Base-by-base conservation (phyloP, 2,797 vertebrate species). In the Lacerta bilineata region DNA sequence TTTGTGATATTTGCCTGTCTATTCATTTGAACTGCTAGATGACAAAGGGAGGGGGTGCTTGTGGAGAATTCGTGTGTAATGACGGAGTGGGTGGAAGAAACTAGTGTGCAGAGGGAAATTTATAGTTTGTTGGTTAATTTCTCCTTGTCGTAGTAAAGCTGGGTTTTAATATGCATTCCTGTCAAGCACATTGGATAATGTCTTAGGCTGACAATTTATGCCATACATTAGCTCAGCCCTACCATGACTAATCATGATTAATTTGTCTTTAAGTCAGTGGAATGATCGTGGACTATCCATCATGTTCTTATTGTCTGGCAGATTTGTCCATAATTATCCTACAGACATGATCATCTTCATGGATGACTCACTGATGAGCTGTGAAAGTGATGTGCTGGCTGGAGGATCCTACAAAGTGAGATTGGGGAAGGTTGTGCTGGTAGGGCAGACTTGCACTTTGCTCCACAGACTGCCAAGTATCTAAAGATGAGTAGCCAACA, bases 201-300 rank as follows among this genome's bases (percentile, higher is more conserved):
- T 8, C 6, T 89, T 92, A 71, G 88, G 29, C 72, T 74, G 29
- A n/a, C 69, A 92, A 84, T 83, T 81, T 82, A 85, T 92, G 68
- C 1, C 17, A 88, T 80, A 69, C 76, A 72, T 90, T 84, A 72
- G 2, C 89, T 93, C 82, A 87, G 20, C 0, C 71, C 1, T 39
- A 86, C 1, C 1, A 84, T 83, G 89, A 88, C 68, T 39, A 79
- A 87, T 83, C 8, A 80, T 43, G 10, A 87, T 66, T 86, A 93
- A 87, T 82, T 87, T 20, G 1, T 20, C 11, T 86, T 91, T 46
- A 77, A 79, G 5, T 50, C 8, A 64, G 7, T 17, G 41, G 85
- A 50, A 43, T 43, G 25, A 80, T 82, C 79, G 77, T 71, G 6
- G 33, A 77, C 9, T 3, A 79, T 90, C 50, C 36, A 10, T 88